Evolutionary conservation across 2,797 vertebrate species (phyloP).

Genomic region (Takifugu ocellatus): DNA sequence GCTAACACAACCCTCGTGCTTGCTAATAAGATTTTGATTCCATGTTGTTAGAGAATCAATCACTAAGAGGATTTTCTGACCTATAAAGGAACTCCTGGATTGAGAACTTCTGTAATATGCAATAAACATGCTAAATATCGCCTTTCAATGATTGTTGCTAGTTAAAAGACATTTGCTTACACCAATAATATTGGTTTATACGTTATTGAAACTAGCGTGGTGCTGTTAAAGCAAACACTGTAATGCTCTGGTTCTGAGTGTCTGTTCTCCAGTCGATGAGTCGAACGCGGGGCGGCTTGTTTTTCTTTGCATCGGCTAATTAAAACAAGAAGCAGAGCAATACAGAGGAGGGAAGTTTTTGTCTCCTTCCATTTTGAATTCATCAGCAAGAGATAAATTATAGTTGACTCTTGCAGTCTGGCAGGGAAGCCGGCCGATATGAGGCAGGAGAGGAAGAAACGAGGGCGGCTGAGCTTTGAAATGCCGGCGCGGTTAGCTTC

Average conservation of each 20-base stretch:
- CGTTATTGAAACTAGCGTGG: too few relatives aligned
- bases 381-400: slow-evolving; percentile 71
- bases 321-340: slow-evolving; percentile 50
- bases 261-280: slow-evolving; percentile 20
- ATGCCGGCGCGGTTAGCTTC: slow-evolving; percentile 57
- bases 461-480: slow-evolving; percentile 59
- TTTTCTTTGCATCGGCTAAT: slow-evolving; percentile 70
- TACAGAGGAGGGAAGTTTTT: slow-evolving; percentile 42
- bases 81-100: too few relatives aligned
- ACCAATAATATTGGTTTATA: too few relatives aligned
- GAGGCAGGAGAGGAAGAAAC: slow-evolving; percentile 33
- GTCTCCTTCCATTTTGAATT: slow-evolving; percentile 74
- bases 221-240: too few relatives aligned
- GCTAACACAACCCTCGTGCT: too few relatives aligned
- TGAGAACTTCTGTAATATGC: too few relatives aligned
- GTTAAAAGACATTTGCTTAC: too few relatives aligned
- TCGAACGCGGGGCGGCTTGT: slow-evolving; percentile 55
- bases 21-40: too few relatives aligned
- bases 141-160: too few relatives aligned
- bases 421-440: slow-evolving; percentile 65
- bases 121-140: too few relatives aligned
- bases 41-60: too few relatives aligned
- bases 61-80: too few relatives aligned
- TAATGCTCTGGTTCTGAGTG: neutral
- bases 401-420: slow-evolving; percentile 69